Conservation (phyloP, 2,797 vertebrate species). For the Dallia pectoralis region DNA sequence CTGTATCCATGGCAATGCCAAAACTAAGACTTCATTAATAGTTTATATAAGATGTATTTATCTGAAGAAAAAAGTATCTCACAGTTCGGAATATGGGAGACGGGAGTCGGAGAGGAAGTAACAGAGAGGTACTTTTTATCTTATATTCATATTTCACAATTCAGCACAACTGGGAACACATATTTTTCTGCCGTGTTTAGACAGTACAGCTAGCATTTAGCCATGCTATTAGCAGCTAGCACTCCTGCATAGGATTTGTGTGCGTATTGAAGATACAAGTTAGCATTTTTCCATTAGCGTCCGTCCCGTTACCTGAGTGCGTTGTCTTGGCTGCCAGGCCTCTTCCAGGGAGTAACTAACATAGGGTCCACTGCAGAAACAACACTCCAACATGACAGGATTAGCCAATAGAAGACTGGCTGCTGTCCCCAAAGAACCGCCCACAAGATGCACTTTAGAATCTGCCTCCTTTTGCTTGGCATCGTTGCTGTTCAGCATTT, state of each 20-base stretch:
- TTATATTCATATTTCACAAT: too few species aligned
- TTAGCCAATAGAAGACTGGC: slow-evolving; percentile 62
- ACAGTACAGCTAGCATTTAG: not conserved
- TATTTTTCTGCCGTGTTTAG: not conserved
- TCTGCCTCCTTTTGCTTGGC: slow-evolving; percentile 69
- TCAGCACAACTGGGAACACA: too few species aligned
- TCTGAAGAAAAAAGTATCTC: slow-evolving; percentile 39
- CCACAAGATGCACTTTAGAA: slow-evolving; percentile 54
- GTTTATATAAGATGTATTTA: slow-evolving; percentile 58
- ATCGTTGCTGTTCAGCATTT: slow-evolving; percentile 70
- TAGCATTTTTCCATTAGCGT: not conserved
- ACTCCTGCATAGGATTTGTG: not conserved
- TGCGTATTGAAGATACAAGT: not conserved
- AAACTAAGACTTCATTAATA: slow-evolving; percentile 67
- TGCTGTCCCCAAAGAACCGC: slow-evolving; percentile 62
- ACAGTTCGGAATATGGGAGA: slow-evolving; percentile 25
- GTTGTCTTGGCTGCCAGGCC: slow-evolving; percentile 77
- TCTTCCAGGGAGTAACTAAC: slow-evolving; percentile 75
- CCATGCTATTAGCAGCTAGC: not conserved
- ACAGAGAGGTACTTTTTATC: not conserved
- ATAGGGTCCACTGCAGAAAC: slow-evolving; percentile 77
- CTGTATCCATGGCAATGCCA: slow-evolving; percentile 53
- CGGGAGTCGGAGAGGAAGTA: not conserved
- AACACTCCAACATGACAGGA: slow-evolving; percentile 78
- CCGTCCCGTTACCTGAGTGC: slow-evolving; percentile 67